Evolutionary conservation across 2,888 invertebrate genomes (phyloP).

Genomic region (Meandrusa payeni): DNA sequence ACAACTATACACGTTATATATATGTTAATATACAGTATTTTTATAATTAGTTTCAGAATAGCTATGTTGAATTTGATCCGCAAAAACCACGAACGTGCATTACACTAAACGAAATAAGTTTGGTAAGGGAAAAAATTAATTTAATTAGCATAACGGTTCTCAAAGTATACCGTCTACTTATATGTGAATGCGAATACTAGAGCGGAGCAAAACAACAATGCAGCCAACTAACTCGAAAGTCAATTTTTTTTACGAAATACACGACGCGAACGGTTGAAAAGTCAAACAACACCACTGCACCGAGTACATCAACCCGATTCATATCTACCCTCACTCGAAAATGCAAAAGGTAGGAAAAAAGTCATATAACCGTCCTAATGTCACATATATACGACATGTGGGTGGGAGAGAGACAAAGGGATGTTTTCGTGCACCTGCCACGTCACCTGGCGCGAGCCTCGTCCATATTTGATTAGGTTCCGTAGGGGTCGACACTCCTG

Average conservation of each 20-base stretch:
- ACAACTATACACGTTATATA: too few species aligned
- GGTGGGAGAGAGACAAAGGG: constrained; percentile 52
- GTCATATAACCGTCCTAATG: constrained; percentile 42
- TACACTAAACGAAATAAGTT: too few species aligned
- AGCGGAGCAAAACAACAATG: constrained; percentile 53
- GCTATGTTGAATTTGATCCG: too few species aligned
- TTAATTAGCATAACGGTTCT: too few species aligned
- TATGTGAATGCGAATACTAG: constrained; percentile 37
- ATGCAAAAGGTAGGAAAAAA: constrained; percentile 57
- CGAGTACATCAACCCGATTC: constrained; percentile 48
- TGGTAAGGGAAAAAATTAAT: too few species aligned
- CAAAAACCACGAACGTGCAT: too few species aligned
- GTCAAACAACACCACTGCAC: constrained; percentile 46
- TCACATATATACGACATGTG: constrained; percentile 25
- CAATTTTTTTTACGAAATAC: constrained; percentile 58
- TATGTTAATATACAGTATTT: too few species aligned
- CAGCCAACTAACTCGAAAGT: constrained; percentile 49
- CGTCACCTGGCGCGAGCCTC: constrained; percentile 64
- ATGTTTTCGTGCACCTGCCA: constrained; percentile 70
- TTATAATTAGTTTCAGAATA: too few species aligned
- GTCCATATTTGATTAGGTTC: constrained; percentile 74
- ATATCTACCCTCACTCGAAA: constrained; percentile 54
- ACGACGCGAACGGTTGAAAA: constrained; percentile 52
- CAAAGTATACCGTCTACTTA: constrained; percentile 38
- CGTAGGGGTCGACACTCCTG: constrained; percentile 58